phyloP scores from a whole-genome alignment of 2,888 invertebrate genomes.

The Mythimna impura region DNA sequence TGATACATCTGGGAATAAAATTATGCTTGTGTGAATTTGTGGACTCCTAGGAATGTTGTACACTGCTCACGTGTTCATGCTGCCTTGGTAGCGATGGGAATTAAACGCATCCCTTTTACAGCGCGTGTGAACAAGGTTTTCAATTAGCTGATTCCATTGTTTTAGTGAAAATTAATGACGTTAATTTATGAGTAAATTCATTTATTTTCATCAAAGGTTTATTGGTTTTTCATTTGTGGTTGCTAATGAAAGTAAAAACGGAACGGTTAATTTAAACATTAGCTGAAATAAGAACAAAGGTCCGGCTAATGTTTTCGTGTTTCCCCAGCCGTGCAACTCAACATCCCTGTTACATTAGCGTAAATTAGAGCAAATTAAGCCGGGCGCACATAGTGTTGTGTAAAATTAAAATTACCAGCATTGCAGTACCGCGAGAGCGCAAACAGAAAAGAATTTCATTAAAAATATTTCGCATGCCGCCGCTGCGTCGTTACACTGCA shows the following conservation, averaged over 20 bases:
- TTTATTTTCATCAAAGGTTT: constrained; percentile 13
- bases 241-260: constrained; percentile 29
- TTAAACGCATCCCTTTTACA: constrained; percentile 58
- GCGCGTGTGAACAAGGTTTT: constrained; percentile 47
- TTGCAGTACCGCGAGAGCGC: constrained; percentile 56
- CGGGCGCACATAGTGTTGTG: constrained; percentile 64
- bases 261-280: constrained; percentile 46
- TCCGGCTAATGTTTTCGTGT: constrained; percentile 52
- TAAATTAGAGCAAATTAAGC: constrained; percentile 74
- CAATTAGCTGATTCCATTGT: constrained; percentile 1
- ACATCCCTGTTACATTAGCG: constrained; percentile 69
- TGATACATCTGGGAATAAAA: constrained; percentile 70
- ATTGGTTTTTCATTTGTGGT: constrained; percentile 18
- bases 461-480: constrained; percentile 73
- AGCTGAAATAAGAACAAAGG: constrained; percentile 43
- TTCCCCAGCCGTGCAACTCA: constrained; percentile 59
- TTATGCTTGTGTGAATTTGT: constrained; percentile 62
- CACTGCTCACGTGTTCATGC: constrained; percentile 56
- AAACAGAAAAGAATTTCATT: constrained; percentile 75
- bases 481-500: constrained; percentile 62
- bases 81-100: constrained; percentile 70
- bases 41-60: constrained; percentile 44
- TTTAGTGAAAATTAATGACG: background rate
- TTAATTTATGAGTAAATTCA: constrained; percentile 2
- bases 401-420: constrained; percentile 70